Conservation (phyloP, 2,888 invertebrate genomes). For the Cataglyphis albicans region DNA sequence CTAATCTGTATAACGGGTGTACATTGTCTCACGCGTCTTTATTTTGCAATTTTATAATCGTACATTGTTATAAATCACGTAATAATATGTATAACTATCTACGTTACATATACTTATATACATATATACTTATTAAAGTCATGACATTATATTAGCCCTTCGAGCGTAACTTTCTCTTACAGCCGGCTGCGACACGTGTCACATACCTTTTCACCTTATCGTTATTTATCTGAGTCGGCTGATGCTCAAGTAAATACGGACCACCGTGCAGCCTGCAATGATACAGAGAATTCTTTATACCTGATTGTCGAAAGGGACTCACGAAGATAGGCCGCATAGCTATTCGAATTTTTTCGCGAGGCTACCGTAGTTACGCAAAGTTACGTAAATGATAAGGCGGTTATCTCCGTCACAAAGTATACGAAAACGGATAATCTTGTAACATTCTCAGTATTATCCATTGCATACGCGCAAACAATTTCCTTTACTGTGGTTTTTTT, state of each 20-base stretch:
- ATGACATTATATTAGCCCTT: constrained; percentile 58
- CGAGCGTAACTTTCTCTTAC: constrained; percentile 66
- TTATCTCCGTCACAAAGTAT: constrained; percentile 31
- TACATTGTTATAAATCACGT: constrained; percentile 61
- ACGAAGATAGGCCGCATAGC: constrained; percentile 13
- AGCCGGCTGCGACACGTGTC: constrained; percentile 14
- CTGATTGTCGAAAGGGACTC: not conserved
- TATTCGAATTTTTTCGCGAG: constrained; percentile 24
- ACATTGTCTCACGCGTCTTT: constrained; percentile 64
- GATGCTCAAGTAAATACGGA: constrained; percentile 57
- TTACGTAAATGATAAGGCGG: constrained; percentile 55
- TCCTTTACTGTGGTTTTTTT: not conserved
- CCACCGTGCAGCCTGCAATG: constrained; percentile 53
- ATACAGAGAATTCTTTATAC: constrained; percentile 62
- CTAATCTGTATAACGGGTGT: constrained; percentile 66
- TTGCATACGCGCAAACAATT: not conserved
- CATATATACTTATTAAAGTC: constrained; percentile 64
- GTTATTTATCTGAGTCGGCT: constrained; percentile 68
- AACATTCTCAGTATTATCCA: not conserved
- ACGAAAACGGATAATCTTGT: constrained; percentile 10
- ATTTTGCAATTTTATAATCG: constrained; percentile 36
- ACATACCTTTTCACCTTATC: constrained; percentile 64
- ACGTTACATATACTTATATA: constrained; percentile 11
- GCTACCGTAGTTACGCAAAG: constrained; percentile 59
- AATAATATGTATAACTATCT: constrained; percentile 43